Base-by-base conservation (phyloP, 2,888 invertebrate genomes). In the Harpalus rubripes region DNA sequence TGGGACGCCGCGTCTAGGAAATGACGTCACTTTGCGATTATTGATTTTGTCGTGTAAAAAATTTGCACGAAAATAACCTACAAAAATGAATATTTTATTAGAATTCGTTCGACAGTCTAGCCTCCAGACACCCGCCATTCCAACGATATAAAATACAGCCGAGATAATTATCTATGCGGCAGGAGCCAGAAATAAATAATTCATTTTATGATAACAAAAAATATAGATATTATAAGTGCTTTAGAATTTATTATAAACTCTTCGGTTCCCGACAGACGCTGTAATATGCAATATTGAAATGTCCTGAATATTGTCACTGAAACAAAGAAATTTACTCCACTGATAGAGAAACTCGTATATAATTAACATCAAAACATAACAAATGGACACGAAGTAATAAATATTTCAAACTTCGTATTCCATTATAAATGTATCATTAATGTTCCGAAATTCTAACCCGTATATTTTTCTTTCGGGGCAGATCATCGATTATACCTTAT, bases 81-180 rank as follows among this genome's bases (percentile, higher is more conserved):
- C 32, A 81, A 65, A 80, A 81, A 63, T 81, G 81, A 81, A 81
- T 81, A 63, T 81, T 81, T 81, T 81, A 81, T 81, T 65, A 81
- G 39, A 7, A 39, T 39, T 68, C 39, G 15, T n/a, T 68, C 32
- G 68, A 68, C 68, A 39, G 68, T n/a, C 32, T 26, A 32, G 39
- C 68, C 32, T 15, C 68, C 32, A 68, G 32, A 68, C 68, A 26
- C 26, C 63, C 44, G 44, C 4, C 44, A 12, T 10, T 10, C 44
- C 44, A 52, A 12, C 44, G 44, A 12, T 52, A 52, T 52, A 52
- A 52, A 52, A 52, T 52, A 52, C 12, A 52, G 44, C 44, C 44
- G 10, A 52, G 44, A 52, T 52, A 52, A 52, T 52, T 52, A 52
- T 52, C 44, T 52, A 52, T 52, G 44, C 44, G 44, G 44, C 44